A percentile compares a stretch with the other conserved stretches of the same genome.
phyloP scores from a whole-genome alignment of 2,797 vertebrate species.

The Amazonetta brasiliensis region DNA sequence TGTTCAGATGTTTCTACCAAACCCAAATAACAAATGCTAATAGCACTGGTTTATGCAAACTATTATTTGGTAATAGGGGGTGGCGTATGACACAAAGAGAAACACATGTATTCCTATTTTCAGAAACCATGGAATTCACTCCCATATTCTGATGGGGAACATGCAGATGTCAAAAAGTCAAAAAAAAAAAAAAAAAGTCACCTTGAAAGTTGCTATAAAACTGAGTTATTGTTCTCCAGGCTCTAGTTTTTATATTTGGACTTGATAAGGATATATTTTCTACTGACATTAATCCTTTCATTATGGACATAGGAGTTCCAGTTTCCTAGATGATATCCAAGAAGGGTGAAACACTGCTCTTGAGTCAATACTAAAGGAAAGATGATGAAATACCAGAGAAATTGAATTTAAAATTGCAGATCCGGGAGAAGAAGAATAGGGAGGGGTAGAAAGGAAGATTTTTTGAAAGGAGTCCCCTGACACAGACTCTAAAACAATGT shows the following conservation, averaged over 20 bases:
- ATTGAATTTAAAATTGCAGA: background rate
- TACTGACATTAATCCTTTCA: background rate
- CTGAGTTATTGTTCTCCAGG: background rate
- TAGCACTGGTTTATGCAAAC: fast-evolving
- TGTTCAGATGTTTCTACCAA: background rate
- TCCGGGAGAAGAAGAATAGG: background rate
- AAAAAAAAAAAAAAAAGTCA: background rate
- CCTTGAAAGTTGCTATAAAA: background rate
- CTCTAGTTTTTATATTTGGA: background rate
- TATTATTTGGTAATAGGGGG: background rate
- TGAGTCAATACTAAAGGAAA: background rate
- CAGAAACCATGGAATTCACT: background rate
- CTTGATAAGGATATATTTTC: background rate
- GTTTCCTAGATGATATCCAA: background rate
- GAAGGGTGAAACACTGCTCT: background rate
- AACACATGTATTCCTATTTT: background rate
- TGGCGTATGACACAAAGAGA: background rate
- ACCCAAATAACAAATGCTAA: background rate
- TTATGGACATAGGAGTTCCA: background rate
- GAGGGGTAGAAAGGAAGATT: background rate
- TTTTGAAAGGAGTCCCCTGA: background rate
- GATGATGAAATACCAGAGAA: background rate
- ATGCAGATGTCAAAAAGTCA: background rate
- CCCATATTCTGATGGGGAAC: background rate
- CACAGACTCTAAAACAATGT: background rate